A percentile compares a stretch with the other conserved stretches of the same genome.
phyloP scores from a whole-genome alignment of 2,113 vertebrate species.

The Puntigrus tetrazona region DNA sequence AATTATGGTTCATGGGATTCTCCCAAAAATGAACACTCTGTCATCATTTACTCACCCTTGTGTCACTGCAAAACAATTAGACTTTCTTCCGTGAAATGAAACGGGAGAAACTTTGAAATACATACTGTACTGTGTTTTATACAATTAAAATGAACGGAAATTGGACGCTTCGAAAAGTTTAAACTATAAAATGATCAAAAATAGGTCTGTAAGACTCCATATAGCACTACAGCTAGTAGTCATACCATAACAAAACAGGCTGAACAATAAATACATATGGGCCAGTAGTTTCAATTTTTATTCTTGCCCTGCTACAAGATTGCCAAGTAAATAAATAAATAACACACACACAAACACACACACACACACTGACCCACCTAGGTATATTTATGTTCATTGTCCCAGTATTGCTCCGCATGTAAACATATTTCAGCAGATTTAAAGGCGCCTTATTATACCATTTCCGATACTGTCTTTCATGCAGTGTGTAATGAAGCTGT shows the following conservation, averaged over 20 bases:
- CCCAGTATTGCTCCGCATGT: not conserved
- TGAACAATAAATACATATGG: too few species aligned
- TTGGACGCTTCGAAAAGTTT: not conserved
- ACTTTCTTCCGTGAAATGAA: not conserved
- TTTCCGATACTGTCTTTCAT: too few species aligned
- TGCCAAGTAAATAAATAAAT: too few species aligned
- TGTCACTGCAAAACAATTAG: not conserved
- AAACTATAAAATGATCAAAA: not conserved
- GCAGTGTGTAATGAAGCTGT: too few species aligned
- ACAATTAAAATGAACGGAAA: not conserved
- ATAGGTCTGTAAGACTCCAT: not conserved
- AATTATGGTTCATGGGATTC: slow-evolving; percentile 10
- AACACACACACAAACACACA: too few species aligned
- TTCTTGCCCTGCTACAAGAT: too few species aligned
- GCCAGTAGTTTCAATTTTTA: too few species aligned
- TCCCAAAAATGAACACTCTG: not conserved
- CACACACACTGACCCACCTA: not conserved
- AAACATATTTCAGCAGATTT: not conserved
- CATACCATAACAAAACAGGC: not conserved
- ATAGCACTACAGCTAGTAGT: not conserved
- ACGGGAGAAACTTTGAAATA: not conserved
- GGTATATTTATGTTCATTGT: not conserved
- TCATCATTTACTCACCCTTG: not conserved
- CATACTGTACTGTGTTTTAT: not conserved
- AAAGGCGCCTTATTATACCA: too few species aligned